Evolutionary conservation across 2,888 invertebrate genomes (phyloP), one percentile per base, ranked within the genome.

Genomic region (Agrochola lychnidis): DNA sequence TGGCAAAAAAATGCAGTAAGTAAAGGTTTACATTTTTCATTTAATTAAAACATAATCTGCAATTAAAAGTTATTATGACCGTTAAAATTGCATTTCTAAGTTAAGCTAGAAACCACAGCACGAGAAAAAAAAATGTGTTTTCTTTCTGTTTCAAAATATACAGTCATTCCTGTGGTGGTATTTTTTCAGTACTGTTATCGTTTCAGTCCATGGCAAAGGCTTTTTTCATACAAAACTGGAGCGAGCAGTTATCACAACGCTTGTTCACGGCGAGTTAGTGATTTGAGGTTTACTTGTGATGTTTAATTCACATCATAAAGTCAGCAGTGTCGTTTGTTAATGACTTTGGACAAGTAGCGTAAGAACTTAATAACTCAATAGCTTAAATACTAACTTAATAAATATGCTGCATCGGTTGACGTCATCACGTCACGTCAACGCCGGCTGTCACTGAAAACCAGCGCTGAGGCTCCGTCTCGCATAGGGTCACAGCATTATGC

Each of bases 111-210:
- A 76, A 30, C 42, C 40, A 64, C n/a, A 42, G 6, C 40, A 64
- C 9, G 9, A 14, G 6, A 64, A 75, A 74, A 30, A 57, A 36
- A 12, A 22, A 36, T 14, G 2, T 25, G 10, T 59, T 40, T 56
- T 36, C 16, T 30, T 62, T 62, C 45, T n/a, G 53, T 56, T 40
- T 25, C 0, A 56, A 77, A 76, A 68, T 48, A 40, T 19, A n/a
- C 40, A 56, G 69, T 9, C 0, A 56, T 78, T 56, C 2, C 40
- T 62, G 40, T 57, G 3, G 7, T 14, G 6, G 40, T 78, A 70
- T 77, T 77, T 77, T 77, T 77, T 77, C 69, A 56, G 78, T 14
- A 6, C n/a, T 1, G 36, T 40, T 69, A 16, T 69, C 48, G 25
- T 69, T 14, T 69, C 36, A 67, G 16, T 45, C 51, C 22, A 4